These are phyloP conservation scores for Cataglyphis albicans DNA, from an alignment of 2,888 invertebrate species.

Conservation along the genomic window DNA sequence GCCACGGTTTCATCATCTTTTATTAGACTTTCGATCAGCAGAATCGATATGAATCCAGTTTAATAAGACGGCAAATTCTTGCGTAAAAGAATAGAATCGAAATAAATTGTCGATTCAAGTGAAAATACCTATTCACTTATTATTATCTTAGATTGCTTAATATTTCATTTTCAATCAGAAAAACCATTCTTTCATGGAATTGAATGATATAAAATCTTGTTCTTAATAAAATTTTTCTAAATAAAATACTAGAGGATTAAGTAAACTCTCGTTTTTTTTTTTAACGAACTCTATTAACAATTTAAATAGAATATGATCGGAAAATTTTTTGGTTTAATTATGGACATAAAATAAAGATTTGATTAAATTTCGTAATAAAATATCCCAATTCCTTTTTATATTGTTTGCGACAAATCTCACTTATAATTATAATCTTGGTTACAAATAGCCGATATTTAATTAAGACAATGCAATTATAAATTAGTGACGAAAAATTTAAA, in stretches of 20 bases:
- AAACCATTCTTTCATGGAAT: background rate
- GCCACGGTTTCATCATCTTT: background rate
- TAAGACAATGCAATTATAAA: background rate
- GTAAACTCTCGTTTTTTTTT: background rate
- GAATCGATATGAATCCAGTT: background rate
- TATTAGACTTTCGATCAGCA: background rate
- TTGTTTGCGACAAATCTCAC: background rate
- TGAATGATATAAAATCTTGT: background rate
- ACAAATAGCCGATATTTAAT: background rate
- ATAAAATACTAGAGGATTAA: background rate
- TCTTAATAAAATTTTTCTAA: background rate
- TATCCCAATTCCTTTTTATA: background rate
- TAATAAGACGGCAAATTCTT: background rate
- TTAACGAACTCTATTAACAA: background rate
- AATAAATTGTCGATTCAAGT: background rate
- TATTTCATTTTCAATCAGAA: background rate
- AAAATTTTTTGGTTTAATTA: background rate
- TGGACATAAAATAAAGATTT: background rate
- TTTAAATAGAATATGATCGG: background rate
- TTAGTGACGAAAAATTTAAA: background rate
- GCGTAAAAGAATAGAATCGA: background rate
- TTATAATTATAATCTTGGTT: background rate
- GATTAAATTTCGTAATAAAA: background rate
- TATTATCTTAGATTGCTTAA: background rate
- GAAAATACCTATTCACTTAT: background rate